A percentile compares a stretch with the other conserved stretches of the same genome.
Conservation (phyloP, 2,797 vertebrate genomes). For the Scleropages formosus region DNA sequence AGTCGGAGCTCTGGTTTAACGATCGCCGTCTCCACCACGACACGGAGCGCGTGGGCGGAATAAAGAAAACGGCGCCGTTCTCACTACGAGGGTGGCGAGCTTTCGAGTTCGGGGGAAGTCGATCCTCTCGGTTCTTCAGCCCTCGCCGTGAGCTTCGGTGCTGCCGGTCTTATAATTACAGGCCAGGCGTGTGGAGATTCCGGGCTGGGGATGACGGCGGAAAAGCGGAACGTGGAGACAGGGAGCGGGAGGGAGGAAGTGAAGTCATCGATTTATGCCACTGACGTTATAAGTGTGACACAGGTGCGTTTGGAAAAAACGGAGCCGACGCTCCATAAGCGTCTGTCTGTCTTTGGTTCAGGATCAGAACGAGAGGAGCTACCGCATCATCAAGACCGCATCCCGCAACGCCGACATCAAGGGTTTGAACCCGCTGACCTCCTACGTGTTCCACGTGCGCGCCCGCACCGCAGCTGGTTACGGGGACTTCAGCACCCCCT, state of each 20-base stretch:
- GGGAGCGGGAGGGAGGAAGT: background rate
- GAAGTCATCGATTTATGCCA: background rate
- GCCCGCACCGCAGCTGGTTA: slow-evolving; percentile 93
- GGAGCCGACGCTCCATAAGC: too few species aligned
- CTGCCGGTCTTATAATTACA: background rate
- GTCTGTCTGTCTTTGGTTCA: slow-evolving; percentile 42
- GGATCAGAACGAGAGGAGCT: slow-evolving; percentile 97
- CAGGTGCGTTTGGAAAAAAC: background rate
- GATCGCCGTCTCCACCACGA: background rate
- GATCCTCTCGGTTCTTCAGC: background rate
- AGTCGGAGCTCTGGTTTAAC: background rate
- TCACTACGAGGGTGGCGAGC: background rate
- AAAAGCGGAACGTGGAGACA: background rate
- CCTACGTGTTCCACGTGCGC: slow-evolving; percentile 92
- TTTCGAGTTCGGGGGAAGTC: background rate
- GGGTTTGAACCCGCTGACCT: slow-evolving; percentile 88
- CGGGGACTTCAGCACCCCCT: slow-evolving; percentile 90
- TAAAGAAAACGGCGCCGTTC: background rate
- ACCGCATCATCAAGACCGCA: slow-evolving; percentile 89
- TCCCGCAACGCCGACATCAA: slow-evolving; percentile 90
- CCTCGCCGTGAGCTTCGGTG: background rate
- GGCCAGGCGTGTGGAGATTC: background rate
- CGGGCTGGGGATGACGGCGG: background rate
- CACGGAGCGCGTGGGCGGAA: background rate
- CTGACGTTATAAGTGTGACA: background rate